phyloP scores from a whole-genome alignment of 2,113 vertebrate species.

The Coracopsis vasa region DNA sequence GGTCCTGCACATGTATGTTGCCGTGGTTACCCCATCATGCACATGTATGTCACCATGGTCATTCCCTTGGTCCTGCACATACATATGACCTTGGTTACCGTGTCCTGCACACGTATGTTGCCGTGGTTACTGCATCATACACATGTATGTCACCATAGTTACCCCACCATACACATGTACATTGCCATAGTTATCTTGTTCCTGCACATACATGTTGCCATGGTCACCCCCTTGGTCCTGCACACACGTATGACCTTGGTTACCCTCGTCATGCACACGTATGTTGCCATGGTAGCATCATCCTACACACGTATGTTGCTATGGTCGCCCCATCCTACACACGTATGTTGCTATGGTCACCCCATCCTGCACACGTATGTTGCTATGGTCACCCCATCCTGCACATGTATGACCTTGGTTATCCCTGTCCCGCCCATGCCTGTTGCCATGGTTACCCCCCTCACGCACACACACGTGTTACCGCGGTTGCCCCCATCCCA shows the following conservation, averaged over 20 bases:
- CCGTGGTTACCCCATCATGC: neutral
- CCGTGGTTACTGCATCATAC: neutral
- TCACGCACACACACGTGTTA: neutral
- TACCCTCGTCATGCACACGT: neutral
- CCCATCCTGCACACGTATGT: neutral
- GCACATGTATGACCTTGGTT: neutral
- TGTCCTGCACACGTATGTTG: neutral
- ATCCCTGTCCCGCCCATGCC: neutral
- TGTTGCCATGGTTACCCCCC: neutral
- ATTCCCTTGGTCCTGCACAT: neutral
- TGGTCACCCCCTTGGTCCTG: neutral
- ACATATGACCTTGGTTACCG: neutral
- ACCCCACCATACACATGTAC: too few species aligned
- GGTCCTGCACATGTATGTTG: neutral
- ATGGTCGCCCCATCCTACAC: too few species aligned
- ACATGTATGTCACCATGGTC: neutral
- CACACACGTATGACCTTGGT: neutral
- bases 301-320: neutral
- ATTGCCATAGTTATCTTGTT: neutral
- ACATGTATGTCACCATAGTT: accelerated
- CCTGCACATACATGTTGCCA: neutral
- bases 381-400: too few species aligned
- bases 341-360: neutral
- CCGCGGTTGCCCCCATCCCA: neutral
- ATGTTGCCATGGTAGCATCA: neutral